Evolutionary conservation across 2,797 vertebrate genomes (phyloP).

Genomic region (Brachymystax lenok): DNA sequence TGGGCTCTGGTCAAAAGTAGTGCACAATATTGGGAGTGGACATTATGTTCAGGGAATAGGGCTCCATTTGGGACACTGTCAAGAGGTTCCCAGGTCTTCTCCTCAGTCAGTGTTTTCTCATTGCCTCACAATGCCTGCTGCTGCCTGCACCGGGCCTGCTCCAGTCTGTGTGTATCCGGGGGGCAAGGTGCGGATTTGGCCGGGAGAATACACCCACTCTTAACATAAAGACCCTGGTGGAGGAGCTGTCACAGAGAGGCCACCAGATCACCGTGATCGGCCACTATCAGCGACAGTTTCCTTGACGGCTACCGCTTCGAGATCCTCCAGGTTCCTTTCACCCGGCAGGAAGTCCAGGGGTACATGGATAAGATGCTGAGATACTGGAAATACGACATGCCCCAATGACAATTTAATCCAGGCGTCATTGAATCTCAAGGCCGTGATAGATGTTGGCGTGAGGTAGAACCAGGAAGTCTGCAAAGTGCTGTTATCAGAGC

Average conservation of each 20-base stretch:
- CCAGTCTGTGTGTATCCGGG: not conserved
- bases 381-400: conserved; percentile 61
- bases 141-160: not conserved
- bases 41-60: not conserved
- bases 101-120: not conserved
- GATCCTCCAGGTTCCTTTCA: conserved; percentile 40
- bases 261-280: conserved; percentile 70
- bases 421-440: conserved; percentile 65
- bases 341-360: conserved; percentile 3
- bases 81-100: not conserved
- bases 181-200: conserved; percentile 78
- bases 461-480: conserved; percentile 60
- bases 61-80: not conserved
- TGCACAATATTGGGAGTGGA: not conserved
- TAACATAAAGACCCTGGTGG: conserved; percentile 72
- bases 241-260: conserved; percentile 65
- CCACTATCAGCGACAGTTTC: conserved; percentile 56
- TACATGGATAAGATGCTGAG: conserved; percentile 31
- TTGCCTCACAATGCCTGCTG: not conserved
- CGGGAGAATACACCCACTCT: conserved; percentile 78
- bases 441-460: conserved; percentile 35
- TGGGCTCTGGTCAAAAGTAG: not conserved
- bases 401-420: conserved; percentile 61
- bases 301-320: conserved; percentile 47
- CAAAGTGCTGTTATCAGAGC: conserved; percentile 55